Evolutionary conservation across 2,797 vertebrate species (phyloP).

Genomic region (Loriculus beryllinus): DNA sequence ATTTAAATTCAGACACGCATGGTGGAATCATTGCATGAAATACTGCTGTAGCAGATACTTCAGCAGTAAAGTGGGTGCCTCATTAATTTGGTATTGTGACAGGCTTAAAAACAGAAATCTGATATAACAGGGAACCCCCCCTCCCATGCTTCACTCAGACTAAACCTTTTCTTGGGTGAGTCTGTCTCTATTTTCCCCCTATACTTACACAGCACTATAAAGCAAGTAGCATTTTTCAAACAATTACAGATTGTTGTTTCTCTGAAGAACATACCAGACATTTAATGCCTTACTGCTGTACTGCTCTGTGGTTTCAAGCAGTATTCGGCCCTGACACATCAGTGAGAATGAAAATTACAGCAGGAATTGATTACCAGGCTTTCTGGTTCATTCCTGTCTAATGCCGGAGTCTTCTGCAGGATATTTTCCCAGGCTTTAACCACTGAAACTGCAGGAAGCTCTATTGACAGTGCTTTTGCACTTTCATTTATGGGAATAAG

Average conservation of each 20-base stretch:
- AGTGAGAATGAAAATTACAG: conserved; percentile 3
- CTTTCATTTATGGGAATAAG: not conserved
- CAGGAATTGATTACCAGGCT: conserved; percentile 1
- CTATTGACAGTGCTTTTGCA: not conserved
- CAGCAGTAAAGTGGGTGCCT: not conserved
- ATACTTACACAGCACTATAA: not conserved
- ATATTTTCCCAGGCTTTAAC: not conserved
- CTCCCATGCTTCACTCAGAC: not conserved
- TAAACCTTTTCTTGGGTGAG: not conserved
- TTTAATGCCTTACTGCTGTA: not conserved
- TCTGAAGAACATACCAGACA: not conserved
- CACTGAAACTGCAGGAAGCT: not conserved
- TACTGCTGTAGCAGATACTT: not conserved
- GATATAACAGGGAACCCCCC: not conserved
- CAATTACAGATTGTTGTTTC: not conserved
- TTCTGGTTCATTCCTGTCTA: not conserved
- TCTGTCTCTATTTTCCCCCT: not conserved
- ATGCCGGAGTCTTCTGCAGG: not conserved
- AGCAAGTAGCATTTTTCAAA: not conserved
- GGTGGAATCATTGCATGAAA: not conserved
- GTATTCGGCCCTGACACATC: not conserved
- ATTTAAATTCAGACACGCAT: not conserved
- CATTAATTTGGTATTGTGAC: not conserved
- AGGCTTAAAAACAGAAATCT: not conserved
- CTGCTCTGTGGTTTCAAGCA: not conserved